Evolutionary conservation across 2,113 vertebrate genomes (phyloP).

Genomic region (Proterorhinus semilunaris): DNA sequence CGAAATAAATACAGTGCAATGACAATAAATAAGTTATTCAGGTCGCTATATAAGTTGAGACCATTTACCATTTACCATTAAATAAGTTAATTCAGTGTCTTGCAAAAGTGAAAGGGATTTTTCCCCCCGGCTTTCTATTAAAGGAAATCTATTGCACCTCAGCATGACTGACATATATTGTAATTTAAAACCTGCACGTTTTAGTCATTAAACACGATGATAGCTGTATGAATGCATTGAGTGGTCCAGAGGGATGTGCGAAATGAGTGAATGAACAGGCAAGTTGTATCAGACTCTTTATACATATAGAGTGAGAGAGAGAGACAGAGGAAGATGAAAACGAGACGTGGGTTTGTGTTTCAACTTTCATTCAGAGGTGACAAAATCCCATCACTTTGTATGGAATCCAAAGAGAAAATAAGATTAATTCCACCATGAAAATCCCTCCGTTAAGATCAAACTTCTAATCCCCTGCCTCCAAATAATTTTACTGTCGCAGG

Average conservation of each 20-base stretch:
- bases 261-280: slow-evolving; percentile 14
- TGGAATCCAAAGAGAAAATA: slow-evolving; percentile 41
- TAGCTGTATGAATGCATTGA: slow-evolving; percentile 35
- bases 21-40: neutral
- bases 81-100: neutral
- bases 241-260: slow-evolving; percentile 8
- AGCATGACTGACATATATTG: slow-evolving; percentile 32
- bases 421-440: slow-evolving; percentile 50
- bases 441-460: slow-evolving; percentile 61
- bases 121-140: slow-evolving; percentile 19
- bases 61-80: no score
- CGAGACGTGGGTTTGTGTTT: slow-evolving; percentile 16
- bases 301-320: slow-evolving; percentile 19
- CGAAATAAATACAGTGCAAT: neutral
- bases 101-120: neutral
- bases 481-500: slow-evolving; percentile 59
- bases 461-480: slow-evolving; percentile 56
- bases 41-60: no score
- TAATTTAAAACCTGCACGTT: slow-evolving; percentile 33
- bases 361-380: slow-evolving; percentile 32
- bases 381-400: slow-evolving; percentile 49
- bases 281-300: slow-evolving; percentile 11
- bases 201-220: slow-evolving; percentile 40
- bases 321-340: slow-evolving; percentile 21
- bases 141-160: slow-evolving; percentile 38